Evolutionary conservation across 92 coral and sea anemone species (phyloP), one percentile per base, ranked within the genome.

Genomic region (Epizoanthus rinbou): DNA sequence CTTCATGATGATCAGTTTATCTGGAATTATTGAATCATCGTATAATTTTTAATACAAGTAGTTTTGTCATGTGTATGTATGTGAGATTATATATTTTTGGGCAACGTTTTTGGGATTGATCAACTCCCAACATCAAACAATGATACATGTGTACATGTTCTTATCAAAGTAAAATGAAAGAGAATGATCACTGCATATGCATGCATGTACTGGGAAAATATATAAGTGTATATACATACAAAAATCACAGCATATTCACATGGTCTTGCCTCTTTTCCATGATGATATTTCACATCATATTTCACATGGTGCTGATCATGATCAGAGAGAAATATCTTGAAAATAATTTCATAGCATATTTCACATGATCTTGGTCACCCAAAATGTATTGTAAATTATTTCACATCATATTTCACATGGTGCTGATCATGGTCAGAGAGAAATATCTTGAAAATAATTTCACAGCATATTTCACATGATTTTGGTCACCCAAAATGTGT

Each of bases 21-120:
- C 60, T 56, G 60, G 60, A 56, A 56, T 56, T 56, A 56, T 56
- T 56, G 60, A 56, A 56, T 56, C 60, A 56, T 56, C 60, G 60
- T 56, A 56, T 56, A 56, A 56, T 56, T 56, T 56, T 56, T 56
- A 56, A 56, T 56, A 56, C 60, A 56, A 56, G 60, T 56, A 56
- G 60, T 56, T 56, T 56, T 56, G 60, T 56, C 60, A 56, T 56
- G 60, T 56, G 60, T 56, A 56, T 56, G 60, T 56, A 56, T 56
- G 60, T 56, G 60, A 56, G 60, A 56, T 56, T 56, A 56, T 56
- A 56, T 56, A 56, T 56, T 56, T 56, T 56, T 56, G 60, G 60
- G 60, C 60, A 56, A 56, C 60, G 60, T 56, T 56, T 56, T 56
- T 56, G 60, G 60, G 60, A 56, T 56, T 56, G 60, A 56, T 56